Conservation (phyloP, 2,113 vertebrate species). For the Cryptotis parvus region DNA sequence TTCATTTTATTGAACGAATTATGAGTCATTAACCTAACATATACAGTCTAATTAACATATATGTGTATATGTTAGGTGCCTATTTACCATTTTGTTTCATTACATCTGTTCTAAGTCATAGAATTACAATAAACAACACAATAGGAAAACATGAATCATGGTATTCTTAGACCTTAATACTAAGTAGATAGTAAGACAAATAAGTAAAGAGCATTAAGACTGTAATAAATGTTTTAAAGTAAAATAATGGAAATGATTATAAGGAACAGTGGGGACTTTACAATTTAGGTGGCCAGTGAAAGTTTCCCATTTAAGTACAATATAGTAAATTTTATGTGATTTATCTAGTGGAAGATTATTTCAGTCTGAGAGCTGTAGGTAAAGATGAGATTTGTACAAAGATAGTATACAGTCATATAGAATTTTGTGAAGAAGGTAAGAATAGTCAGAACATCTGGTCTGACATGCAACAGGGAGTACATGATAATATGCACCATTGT, state of each 20-base stretch:
- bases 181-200: background rate
- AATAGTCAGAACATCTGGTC: background rate
- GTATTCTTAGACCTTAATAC: conserved; percentile 2
- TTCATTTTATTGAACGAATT: background rate
- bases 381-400: background rate
- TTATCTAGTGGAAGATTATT: background rate
- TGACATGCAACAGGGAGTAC: background rate
- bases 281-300: background rate
- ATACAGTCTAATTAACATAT: too few relatives aligned
- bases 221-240: background rate
- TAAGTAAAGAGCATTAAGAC: background rate
- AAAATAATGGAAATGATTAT: background rate
- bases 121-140: background rate
- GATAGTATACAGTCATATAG: background rate
- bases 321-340: background rate
- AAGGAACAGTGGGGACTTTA: background rate
- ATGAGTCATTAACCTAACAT: too few relatives aligned
- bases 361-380: background rate
- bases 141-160: background rate
- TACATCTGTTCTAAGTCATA: background rate
- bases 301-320: background rate
- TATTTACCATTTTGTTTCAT: background rate
- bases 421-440: background rate
- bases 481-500: background rate
- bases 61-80: background rate